phyloP scores from a whole-genome alignment of 2,113 vertebrate genomes.

The Strigops habroptila region DNA sequence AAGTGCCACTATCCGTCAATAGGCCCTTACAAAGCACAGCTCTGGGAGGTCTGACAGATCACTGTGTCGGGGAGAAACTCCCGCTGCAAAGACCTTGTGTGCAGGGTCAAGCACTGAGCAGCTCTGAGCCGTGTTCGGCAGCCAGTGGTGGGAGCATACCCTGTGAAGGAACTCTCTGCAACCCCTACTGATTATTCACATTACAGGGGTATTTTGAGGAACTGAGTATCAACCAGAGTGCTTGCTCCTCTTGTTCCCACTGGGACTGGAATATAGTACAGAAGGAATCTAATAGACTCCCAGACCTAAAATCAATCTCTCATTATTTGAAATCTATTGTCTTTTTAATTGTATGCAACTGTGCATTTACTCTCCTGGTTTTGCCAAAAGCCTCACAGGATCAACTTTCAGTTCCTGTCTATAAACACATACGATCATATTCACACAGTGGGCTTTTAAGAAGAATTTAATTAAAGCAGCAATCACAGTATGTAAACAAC shows the following conservation, averaged over 20 bases:
- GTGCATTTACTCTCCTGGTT: neutral
- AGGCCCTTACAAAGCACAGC: neutral
- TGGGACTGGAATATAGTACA: neutral
- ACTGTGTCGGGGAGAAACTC: neutral
- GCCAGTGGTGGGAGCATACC: fast-evolving
- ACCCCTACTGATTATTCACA: neutral
- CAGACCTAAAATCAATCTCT: neutral
- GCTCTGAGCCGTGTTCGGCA: neutral
- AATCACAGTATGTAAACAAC: neutral
- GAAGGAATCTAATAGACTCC: neutral
- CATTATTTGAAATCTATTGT: neutral
- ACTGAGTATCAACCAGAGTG: neutral
- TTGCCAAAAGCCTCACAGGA: neutral
- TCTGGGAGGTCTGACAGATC: neutral
- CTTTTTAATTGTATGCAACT: neutral
- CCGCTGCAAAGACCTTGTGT: neutral
- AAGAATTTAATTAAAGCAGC: neutral
- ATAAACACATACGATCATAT: neutral
- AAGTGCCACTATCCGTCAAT: neutral
- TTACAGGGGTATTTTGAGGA: neutral
- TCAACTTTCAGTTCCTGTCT: neutral
- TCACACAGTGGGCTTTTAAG: neutral
- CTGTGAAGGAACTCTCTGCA: neutral
- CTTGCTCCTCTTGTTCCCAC: neutral
- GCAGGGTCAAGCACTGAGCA: fast-evolving